Evolutionary conservation across 2,113 vertebrate species (phyloP).

Genomic region (Poeciliopsis prolifica): DNA sequence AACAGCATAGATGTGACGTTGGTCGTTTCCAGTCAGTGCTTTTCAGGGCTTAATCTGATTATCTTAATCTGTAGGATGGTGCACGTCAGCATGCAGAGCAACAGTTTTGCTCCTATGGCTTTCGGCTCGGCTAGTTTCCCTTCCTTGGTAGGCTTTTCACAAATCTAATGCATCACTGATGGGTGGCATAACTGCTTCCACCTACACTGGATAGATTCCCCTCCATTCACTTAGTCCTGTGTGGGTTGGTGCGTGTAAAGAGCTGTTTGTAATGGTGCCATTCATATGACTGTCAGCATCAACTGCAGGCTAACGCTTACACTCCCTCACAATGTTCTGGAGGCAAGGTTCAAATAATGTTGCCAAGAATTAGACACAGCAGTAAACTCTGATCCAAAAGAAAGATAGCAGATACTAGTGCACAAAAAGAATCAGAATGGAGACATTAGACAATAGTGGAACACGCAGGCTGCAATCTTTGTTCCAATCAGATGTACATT

Average conservation of each 20-base stretch:
- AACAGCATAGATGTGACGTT: slow-evolving; percentile 30
- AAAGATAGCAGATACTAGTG: neutral
- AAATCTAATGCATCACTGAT: slow-evolving; percentile 42
- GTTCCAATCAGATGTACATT: slow-evolving; percentile 11
- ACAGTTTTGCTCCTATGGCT: slow-evolving; percentile 18
- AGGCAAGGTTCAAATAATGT: neutral
- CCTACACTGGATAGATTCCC: slow-evolving; percentile 35
- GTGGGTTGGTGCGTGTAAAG: slow-evolving; percentile 45
- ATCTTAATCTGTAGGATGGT: slow-evolving; percentile 55
- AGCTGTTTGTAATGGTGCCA: slow-evolving; percentile 29
- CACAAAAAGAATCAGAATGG: neutral
- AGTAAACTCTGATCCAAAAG: neutral
- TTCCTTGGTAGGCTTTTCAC: neutral
- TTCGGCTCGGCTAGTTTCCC: slow-evolving; percentile 33
- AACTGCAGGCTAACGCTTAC: slow-evolving; percentile 20
- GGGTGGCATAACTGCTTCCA: slow-evolving; percentile 17
- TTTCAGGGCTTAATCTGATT: slow-evolving; percentile 64
- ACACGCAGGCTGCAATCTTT: neutral
- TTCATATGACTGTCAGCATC: slow-evolving; percentile 33
- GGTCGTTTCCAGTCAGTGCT: slow-evolving; percentile 31
- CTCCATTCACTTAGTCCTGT: slow-evolving; percentile 41
- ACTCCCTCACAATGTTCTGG: neutral
- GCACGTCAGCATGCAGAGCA: slow-evolving; percentile 17
- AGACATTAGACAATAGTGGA: neutral
- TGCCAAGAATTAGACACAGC: slow-evolving; percentile 1